A percentile compares a stretch with the other conserved stretches of the same genome.
phyloP scores from a whole-genome alignment of 2,797 vertebrate species.

The Brotula barbata region DNA sequence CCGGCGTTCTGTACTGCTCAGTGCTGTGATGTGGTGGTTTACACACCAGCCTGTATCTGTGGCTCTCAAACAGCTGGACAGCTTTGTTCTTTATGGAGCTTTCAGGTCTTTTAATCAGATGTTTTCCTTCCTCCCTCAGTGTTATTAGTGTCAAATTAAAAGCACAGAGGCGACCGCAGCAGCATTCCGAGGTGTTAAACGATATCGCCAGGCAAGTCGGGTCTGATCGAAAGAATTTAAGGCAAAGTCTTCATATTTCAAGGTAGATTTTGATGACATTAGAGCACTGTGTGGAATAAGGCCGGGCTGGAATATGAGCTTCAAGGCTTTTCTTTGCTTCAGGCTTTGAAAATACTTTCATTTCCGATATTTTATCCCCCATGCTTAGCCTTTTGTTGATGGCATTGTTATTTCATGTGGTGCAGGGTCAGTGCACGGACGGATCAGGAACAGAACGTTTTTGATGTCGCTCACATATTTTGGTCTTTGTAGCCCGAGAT shows the following conservation, averaged over 20 bases:
- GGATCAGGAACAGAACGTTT: conserved; percentile 22
- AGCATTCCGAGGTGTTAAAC: conserved; percentile 45
- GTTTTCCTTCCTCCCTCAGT: conserved; percentile 29
- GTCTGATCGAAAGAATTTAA: conserved; percentile 42
- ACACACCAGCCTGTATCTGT: conserved; percentile 24
- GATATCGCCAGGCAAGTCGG: conserved; percentile 35
- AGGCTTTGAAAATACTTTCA: conserved; percentile 64
- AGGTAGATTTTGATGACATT: conserved; percentile 57
- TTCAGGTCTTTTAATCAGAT: conserved; percentile 48
- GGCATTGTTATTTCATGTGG: conserved; percentile 59
- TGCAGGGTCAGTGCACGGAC: conserved; percentile 12
- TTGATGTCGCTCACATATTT: background rate
- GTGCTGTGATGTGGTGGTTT: conserved; percentile 47
- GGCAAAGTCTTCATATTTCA: conserved; percentile 60
- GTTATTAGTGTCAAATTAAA: conserved; percentile 58
- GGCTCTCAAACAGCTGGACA: conserved; percentile 56
- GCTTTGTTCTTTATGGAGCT: conserved; percentile 50
- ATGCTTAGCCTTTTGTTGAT: conserved; percentile 38
- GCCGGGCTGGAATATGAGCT: conserved; percentile 58
- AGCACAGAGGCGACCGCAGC: conserved; percentile 21
- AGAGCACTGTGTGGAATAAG: conserved; percentile 53
- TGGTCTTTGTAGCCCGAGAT: background rate
- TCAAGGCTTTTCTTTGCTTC: conserved; percentile 40
- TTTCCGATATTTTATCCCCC: conserved; percentile 68
- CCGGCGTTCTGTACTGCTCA: conserved; percentile 43